phyloP scores from a whole-genome alignment of 1,140 invertebrate genomes.

The Caerostris extrusa region DNA sequence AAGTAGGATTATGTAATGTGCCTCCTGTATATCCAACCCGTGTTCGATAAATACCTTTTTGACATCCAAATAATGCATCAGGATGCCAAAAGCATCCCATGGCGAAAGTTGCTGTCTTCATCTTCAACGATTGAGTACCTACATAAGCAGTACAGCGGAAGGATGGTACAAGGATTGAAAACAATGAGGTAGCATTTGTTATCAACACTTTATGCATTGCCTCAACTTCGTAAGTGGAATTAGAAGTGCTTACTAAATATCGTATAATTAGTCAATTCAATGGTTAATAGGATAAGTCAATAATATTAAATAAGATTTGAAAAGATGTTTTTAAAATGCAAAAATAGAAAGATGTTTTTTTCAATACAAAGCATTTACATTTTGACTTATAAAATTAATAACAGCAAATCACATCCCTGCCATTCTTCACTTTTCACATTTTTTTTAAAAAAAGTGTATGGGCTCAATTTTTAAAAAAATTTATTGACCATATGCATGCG shows the following conservation, averaged over 20 bases:
- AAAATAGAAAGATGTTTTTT: too few species aligned
- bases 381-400: too few species aligned
- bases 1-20: constrained; percentile 89
- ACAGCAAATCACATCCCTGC: too few species aligned
- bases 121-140: background rate
- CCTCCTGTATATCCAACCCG: constrained; percentile 97
- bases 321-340: too few species aligned
- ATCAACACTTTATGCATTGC: background rate
- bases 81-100: constrained; percentile 99
- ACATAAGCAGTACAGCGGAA: background rate
- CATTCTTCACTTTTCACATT: too few species aligned
- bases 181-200: background rate
- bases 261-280: too few species aligned
- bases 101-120: constrained; percentile 90
- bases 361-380: too few species aligned
- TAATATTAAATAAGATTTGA: too few species aligned
- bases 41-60: constrained; percentile 92
- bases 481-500: too few species aligned
- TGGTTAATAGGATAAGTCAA: too few species aligned
- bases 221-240: background rate
- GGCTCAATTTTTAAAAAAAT: too few species aligned
- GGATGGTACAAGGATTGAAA: background rate
- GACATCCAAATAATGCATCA: constrained; percentile 93
- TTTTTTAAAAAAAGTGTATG: too few species aligned
- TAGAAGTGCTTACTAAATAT: background rate